These are phyloP conservation scores for Eristalis pertinax DNA, from an alignment of 2,888 invertebrate genomes.

Conservation along the genomic window DNA sequence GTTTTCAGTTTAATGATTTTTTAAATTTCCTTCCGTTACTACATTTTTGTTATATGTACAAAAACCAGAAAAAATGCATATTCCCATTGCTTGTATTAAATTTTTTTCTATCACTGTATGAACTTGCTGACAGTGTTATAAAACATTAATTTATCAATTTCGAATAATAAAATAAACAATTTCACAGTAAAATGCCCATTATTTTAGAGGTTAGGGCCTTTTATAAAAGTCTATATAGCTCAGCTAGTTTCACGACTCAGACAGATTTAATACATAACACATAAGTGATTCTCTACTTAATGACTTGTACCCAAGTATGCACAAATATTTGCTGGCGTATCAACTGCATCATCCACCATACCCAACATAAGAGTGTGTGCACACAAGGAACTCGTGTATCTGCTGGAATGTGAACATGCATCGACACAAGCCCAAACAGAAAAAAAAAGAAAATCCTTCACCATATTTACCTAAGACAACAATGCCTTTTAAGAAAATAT, in stretches of 20 bases:
- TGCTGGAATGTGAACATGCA: slow-evolving; percentile 14
- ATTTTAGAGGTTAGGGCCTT: too few relatives aligned
- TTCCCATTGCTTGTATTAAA: too few relatives aligned
- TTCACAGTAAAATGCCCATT: too few relatives aligned
- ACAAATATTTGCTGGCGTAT: slow-evolving; percentile 47
- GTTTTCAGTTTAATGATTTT: too few relatives aligned
- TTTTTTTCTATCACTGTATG: too few relatives aligned
- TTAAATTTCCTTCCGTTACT: too few relatives aligned
- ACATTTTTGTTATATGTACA: too few relatives aligned
- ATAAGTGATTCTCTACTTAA: slow-evolving; percentile 16
- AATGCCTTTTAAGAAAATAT: slow-evolving; percentile 51
- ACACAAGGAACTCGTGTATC: not conserved
- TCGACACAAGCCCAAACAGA: slow-evolving; percentile 9
- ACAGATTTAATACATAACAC: not conserved
- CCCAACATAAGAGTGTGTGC: not conserved
- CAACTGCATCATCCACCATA: slow-evolving; percentile 40
- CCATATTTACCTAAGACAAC: slow-evolving; percentile 26
- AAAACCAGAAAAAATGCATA: too few relatives aligned
- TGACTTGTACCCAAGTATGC: slow-evolving; percentile 22
- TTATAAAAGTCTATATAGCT: too few relatives aligned
- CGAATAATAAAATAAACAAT: too few relatives aligned
- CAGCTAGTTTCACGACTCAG: not conserved
- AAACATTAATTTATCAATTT: too few relatives aligned
- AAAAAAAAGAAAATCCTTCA: slow-evolving; percentile 9
- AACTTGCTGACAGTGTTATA: too few relatives aligned